These are phyloP conservation scores for Nemotelus pantherinus DNA, from an alignment of 2,888 invertebrate species.

Conservation along the genomic window DNA sequence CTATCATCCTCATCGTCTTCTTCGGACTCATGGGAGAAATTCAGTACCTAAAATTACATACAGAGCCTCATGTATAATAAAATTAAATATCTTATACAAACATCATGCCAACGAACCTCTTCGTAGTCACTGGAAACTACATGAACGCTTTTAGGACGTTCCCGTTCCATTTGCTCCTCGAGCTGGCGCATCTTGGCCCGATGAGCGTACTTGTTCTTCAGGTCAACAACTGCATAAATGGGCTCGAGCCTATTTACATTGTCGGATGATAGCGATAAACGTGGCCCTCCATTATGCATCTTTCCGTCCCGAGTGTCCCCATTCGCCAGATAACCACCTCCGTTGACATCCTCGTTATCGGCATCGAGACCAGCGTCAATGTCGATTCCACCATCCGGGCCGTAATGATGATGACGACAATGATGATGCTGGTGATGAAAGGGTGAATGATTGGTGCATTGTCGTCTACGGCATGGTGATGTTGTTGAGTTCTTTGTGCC, in stretches of 20 bases:
- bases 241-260: slow-evolving; percentile 53
- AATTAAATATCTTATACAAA: background rate
- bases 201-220: slow-evolving; percentile 58
- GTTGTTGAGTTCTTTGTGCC: slow-evolving; percentile 14
- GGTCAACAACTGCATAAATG: slow-evolving; percentile 59
- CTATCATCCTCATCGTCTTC: slow-evolving; percentile 53
- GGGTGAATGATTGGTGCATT: slow-evolving; percentile 34
- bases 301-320: slow-evolving; percentile 3
- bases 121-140: slow-evolving; percentile 54
- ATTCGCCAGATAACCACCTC: slow-evolving; percentile 1
- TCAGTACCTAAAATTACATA: slow-evolving; percentile 53
- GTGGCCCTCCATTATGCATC: slow-evolving; percentile 1
- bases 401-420: slow-evolving; percentile 11
- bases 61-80: background rate
- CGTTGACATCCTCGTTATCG: slow-evolving; percentile 38
- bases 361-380: slow-evolving; percentile 27
- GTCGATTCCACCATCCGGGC: slow-evolving; percentile 28
- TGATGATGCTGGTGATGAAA: slow-evolving; percentile 36
- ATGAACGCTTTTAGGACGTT: slow-evolving; percentile 53
- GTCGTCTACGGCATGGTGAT: slow-evolving; percentile 32
- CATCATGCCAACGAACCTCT: slow-evolving; percentile 50
- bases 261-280: slow-evolving; percentile 48
- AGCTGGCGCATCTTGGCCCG: slow-evolving; percentile 53
- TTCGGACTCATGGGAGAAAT: slow-evolving; percentile 51
- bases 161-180: slow-evolving; percentile 51